phyloP scores from a whole-genome alignment of 2,113 vertebrate genomes.

The Thamnaconus septentrionalis region DNA sequence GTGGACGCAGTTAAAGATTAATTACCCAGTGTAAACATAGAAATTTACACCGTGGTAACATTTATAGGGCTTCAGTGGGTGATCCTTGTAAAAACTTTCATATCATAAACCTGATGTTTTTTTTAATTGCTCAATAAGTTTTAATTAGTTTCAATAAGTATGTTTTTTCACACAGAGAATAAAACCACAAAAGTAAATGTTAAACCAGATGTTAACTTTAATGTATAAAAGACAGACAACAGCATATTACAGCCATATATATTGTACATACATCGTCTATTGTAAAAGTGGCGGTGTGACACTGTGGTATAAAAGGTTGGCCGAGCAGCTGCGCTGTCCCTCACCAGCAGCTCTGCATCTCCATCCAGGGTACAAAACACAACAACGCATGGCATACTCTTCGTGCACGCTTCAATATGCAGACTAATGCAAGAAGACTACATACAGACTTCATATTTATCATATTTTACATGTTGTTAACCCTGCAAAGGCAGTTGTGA shows the following conservation, averaged over 20 bases:
- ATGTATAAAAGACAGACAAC: constrained; percentile 60
- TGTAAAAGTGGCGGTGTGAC: constrained; percentile 26
- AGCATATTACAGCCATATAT: constrained; percentile 41
- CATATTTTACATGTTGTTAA: constrained; percentile 52
- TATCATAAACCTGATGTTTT: no score
- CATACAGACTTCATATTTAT: constrained; percentile 41
- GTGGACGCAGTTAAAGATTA: constrained; percentile 7
- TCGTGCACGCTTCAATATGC: constrained; percentile 28
- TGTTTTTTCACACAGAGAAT: no score
- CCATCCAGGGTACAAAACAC: not conserved
- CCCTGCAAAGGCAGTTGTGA: constrained; percentile 21
- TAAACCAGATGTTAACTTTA: constrained; percentile 60
- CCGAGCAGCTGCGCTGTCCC: constrained; percentile 39
- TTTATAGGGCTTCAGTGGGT: constrained; percentile 28
- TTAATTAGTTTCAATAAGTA: no score
- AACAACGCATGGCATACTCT: constrained; percentile 35
- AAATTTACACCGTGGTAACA: constrained; percentile 24
- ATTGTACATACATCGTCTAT: constrained; percentile 43
- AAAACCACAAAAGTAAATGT: constrained; percentile 1
- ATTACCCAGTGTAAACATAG: constrained; percentile 4
- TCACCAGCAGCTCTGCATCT: not conserved
- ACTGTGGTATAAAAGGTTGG: constrained; percentile 35
- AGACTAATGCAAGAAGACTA: constrained; percentile 44
- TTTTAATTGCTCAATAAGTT: not conserved
- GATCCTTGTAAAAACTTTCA: no score